A percentile compares a stretch with the other conserved stretches of the same genome.
Evolutionary conservation across 2,113 vertebrate species (phyloP).

Genomic region (Saimiri boliviensis): DNA sequence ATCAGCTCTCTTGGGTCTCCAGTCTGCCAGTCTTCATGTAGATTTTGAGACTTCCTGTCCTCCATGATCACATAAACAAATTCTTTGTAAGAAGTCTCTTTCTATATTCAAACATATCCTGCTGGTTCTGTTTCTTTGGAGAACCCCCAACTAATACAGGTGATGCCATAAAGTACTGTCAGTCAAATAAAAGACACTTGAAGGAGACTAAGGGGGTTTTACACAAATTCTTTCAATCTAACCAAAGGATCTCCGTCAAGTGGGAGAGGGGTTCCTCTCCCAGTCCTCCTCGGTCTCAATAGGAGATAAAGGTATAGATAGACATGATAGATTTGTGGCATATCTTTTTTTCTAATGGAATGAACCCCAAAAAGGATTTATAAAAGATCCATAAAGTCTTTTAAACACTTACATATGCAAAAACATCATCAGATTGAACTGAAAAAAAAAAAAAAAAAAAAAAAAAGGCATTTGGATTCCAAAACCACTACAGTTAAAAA

Average conservation of each 20-base stretch:
- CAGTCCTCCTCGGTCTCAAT: neutral
- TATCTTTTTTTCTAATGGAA: neutral
- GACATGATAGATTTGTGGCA: neutral
- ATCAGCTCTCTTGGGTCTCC: neutral
- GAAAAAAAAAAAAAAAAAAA: conserved; percentile 14
- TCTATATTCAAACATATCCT: neutral
- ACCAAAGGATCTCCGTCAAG: neutral
- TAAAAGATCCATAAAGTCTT: neutral
- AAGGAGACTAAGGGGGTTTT: neutral
- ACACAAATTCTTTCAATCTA: neutral
- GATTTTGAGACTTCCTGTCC: neutral
- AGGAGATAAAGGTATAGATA: neutral
- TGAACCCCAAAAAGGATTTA: neutral
- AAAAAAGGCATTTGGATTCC: neutral
- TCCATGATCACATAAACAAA: neutral
- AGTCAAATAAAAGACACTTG: neutral
- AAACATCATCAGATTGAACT: neutral
- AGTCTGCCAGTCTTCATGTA: neutral
- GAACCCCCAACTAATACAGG: neutral
- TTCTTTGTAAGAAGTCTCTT: neutral
- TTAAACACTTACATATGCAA: neutral
- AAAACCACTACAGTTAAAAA: neutral
- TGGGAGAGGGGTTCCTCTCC: neutral
- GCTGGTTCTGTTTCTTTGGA: neutral
- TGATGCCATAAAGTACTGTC: neutral